These are phyloP conservation scores for Microvelia longipes DNA, from an alignment of 1,140 invertebrate genomes.

Conservation along the genomic window DNA sequence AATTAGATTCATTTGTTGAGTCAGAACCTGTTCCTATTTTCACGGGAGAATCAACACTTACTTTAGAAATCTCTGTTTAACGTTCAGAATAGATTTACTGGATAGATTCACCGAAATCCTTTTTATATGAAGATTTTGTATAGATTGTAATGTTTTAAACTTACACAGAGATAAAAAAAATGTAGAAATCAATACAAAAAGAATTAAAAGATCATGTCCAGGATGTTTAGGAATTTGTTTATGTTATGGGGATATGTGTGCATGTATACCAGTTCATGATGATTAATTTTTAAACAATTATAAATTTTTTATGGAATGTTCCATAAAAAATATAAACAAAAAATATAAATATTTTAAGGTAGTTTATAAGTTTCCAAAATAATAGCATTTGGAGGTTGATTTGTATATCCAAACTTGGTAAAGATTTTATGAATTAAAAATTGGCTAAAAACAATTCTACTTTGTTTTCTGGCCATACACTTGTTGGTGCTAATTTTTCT, in stretches of 20 bases:
- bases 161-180: neutral
- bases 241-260: neutral
- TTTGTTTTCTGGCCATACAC: neutral
- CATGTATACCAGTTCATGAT: neutral
- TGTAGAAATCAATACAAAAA: neutral
- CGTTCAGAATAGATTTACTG: neutral
- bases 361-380: neutral
- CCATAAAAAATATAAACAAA: neutral
- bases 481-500: neutral
- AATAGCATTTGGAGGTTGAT: neutral
- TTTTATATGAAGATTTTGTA: neutral
- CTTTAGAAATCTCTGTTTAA: neutral
- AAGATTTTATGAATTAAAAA: neutral
- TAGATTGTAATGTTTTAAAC: neutral
- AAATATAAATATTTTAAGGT: neutral
- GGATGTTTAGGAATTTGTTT: neutral
- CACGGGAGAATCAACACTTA: neutral
- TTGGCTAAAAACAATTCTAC: neutral
- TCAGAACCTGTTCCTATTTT: neutral
- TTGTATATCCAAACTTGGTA: neutral
- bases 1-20: neutral
- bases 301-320: neutral
- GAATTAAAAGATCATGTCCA: neutral
- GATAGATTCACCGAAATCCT: neutral
- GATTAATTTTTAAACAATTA: neutral